Conservation (phyloP, 2,888 invertebrate genomes). For the Nemapogon koenigi region DNA sequence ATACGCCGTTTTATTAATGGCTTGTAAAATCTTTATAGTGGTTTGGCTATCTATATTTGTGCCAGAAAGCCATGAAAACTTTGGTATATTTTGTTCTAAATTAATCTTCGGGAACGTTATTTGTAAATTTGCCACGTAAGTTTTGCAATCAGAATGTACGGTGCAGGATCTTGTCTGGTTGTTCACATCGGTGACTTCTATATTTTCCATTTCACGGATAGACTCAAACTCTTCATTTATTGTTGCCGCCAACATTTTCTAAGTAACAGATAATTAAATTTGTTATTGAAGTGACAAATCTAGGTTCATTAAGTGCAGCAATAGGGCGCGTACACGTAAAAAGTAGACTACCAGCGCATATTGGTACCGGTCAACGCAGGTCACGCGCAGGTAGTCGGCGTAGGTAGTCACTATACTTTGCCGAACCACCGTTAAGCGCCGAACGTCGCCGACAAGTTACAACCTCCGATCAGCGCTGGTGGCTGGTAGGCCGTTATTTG, state of each 20-base stretch:
- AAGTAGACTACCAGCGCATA: too few species aligned
- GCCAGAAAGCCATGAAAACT: constrained; percentile 55
- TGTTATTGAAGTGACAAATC: too few species aligned
- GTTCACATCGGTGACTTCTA: constrained; percentile 65
- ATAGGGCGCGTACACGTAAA: too few species aligned
- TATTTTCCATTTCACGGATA: constrained; percentile 56
- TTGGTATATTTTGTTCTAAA: constrained; percentile 51
- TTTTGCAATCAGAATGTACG: constrained; percentile 61
- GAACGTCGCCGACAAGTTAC: too few species aligned
- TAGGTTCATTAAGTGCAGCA: too few species aligned
- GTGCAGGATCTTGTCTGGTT: constrained; percentile 64
- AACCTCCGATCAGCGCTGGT: too few species aligned
- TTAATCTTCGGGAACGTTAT: constrained; percentile 67
- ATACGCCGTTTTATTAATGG: constrained; percentile 79
- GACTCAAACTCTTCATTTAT: constrained; percentile 60
- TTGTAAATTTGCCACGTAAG: constrained; percentile 59
- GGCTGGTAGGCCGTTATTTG: too few species aligned
- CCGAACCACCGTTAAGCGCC: too few species aligned
- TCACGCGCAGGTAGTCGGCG: too few species aligned
- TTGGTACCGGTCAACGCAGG: too few species aligned
- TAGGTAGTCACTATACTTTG: too few species aligned
- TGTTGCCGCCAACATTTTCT: constrained; percentile 34
- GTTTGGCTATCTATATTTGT: constrained; percentile 73
- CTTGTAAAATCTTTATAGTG: constrained; percentile 78
- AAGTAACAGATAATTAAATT: too few species aligned